These are phyloP conservation scores for Zalophus californianus DNA, from an alignment of 2,797 vertebrate genomes.

Conservation along the genomic window DNA sequence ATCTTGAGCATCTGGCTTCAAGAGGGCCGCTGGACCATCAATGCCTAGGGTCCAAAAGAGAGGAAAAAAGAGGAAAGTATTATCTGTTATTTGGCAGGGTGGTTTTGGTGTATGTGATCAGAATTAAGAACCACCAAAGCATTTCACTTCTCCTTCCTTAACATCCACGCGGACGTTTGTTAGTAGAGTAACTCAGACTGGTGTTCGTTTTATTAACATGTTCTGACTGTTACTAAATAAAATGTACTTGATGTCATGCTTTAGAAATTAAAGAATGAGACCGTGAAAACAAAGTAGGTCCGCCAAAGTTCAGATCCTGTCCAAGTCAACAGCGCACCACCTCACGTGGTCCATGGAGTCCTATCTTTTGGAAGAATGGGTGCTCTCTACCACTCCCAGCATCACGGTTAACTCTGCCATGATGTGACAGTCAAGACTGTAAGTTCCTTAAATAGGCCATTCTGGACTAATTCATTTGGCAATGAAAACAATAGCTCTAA, in stretches of 20 bases:
- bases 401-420: not conserved
- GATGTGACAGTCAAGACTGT: not conserved
- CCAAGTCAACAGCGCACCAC: not conserved
- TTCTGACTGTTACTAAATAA: not conserved
- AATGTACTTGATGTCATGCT: not conserved
- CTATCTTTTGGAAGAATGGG: not conserved
- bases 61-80: not conserved
- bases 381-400: not conserved
- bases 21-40: constrained; percentile 94
- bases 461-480: not conserved
- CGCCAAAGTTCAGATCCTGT: not conserved
- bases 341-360: not conserved
- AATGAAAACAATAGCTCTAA: constrained; percentile 25
- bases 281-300: not conserved
- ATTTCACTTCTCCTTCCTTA: not conserved
- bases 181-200: not conserved
- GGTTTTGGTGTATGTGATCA: not conserved
- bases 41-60: constrained; percentile 89
- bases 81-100: not conserved
- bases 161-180: not conserved
- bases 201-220: not conserved
- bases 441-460: not conserved
- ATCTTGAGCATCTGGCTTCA: constrained; percentile 90
- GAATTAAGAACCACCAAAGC: not conserved
- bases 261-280: not conserved